phyloP scores from a whole-genome alignment of 2,113 vertebrate species.

The Alces alces region DNA sequence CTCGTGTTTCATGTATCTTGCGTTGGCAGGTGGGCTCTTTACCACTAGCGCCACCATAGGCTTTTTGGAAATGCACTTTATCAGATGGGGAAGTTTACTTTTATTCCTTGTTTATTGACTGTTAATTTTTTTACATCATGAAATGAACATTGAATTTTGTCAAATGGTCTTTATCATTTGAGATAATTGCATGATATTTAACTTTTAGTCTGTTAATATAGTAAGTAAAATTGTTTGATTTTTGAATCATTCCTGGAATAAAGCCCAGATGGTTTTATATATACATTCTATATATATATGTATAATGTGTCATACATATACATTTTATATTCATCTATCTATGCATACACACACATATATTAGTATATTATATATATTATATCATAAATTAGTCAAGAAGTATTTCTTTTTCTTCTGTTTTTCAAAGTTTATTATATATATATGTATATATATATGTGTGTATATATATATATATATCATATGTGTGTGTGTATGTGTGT shows the following conservation, averaged over 20 bases:
- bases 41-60: not conserved
- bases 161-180: not conserved
- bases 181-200: not conserved
- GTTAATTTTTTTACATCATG: not conserved
- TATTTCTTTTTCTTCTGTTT: not conserved
- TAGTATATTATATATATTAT: not conserved
- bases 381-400: not conserved
- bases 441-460: no score
- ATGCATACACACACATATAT: not conserved
- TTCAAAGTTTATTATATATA: not conserved
- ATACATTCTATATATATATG: not conserved
- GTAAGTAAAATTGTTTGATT: not conserved
- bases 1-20: not conserved
- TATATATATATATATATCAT: no score
- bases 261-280: not conserved
- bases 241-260: not conserved
- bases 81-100: not conserved
- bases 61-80: not conserved
- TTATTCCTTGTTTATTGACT: not conserved
- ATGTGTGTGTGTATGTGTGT: not conserved
- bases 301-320: not conserved
- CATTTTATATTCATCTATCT: not conserved
- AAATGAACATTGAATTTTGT: not conserved
- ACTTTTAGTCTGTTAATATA: not conserved
- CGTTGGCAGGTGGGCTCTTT: not conserved